phyloP scores from a whole-genome alignment of 2,797 vertebrate species.

The Eupleurogrammus muticus region DNA sequence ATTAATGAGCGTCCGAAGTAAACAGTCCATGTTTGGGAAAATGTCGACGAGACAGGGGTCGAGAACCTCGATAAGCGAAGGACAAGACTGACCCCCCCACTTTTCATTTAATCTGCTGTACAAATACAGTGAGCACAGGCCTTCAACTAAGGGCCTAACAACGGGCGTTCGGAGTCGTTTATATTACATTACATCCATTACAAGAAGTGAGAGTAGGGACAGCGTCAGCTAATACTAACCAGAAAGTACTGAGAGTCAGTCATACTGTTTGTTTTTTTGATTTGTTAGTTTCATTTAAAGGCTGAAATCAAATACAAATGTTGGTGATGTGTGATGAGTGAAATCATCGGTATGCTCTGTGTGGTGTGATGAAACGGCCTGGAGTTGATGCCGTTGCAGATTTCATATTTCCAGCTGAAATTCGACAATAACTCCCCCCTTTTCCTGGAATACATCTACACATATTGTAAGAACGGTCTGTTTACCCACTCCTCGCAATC shows the following conservation, averaged over 20 bases:
- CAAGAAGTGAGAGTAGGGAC: not conserved
- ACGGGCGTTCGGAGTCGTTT: no score
- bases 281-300: not conserved
- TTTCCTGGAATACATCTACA: not conserved
- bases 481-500: conserved; percentile 2
- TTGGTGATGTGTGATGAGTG: not conserved
- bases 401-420: not conserved
- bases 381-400: conserved; percentile 1
- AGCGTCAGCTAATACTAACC: no score
- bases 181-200: no score
- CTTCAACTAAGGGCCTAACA: no score
- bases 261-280: not conserved
- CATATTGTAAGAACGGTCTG: conserved; percentile 2
- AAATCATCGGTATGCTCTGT: not conserved
- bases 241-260: not conserved
- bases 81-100: no score
- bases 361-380: no score
- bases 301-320: not conserved
- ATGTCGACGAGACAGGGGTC: no score
- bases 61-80: no score
- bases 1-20: no score
- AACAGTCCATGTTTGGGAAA: no score
- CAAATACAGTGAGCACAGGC: no score
- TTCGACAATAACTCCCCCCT: not conserved
- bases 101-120: no score